Percentiles rank a stretch among this genome's conserved stretches.
phyloP scores from a whole-genome alignment of 2,113 vertebrate genomes.

The Sphaerodactylus townsendi region DNA sequence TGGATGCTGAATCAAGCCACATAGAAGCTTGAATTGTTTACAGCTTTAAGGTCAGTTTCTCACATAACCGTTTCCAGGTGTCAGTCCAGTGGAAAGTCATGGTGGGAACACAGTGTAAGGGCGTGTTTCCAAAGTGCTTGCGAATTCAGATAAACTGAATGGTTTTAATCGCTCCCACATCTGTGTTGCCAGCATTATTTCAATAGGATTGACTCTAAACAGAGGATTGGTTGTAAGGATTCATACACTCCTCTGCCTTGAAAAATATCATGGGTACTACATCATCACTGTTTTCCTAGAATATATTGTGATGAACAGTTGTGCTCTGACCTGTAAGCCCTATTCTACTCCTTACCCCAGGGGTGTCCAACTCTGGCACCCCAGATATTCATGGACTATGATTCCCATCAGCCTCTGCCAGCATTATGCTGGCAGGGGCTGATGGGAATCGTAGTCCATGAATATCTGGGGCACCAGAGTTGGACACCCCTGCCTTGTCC shows the following conservation, averaged over 20 bases:
- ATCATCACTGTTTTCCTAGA: no score
- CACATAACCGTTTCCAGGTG: not conserved
- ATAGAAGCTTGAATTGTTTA: not conserved
- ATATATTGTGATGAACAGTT: not conserved
- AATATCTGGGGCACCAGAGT: no score
- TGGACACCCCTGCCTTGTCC: no score
- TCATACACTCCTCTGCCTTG: not conserved
- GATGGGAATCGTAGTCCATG: no score
- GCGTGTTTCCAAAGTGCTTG: not conserved
- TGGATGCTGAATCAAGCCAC: not conserved
- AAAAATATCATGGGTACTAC: not conserved
- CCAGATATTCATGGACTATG: no score
- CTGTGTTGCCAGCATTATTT: not conserved
- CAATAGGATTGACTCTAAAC: not conserved
- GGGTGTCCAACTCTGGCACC: no score
- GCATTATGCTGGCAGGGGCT: no score
- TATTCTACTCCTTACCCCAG: no score
- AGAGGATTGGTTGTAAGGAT: not conserved
- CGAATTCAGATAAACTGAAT: not conserved
- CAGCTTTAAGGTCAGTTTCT: not conserved
- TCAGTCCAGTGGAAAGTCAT: not conserved
- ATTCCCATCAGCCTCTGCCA: no score
- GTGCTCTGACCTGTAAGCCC: no score
- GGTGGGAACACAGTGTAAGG: not conserved
- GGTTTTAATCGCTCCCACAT: not conserved